These are phyloP conservation scores for Tortricodes alternella DNA, from an alignment of 2,888 invertebrate genomes.

Conservation along the genomic window DNA sequence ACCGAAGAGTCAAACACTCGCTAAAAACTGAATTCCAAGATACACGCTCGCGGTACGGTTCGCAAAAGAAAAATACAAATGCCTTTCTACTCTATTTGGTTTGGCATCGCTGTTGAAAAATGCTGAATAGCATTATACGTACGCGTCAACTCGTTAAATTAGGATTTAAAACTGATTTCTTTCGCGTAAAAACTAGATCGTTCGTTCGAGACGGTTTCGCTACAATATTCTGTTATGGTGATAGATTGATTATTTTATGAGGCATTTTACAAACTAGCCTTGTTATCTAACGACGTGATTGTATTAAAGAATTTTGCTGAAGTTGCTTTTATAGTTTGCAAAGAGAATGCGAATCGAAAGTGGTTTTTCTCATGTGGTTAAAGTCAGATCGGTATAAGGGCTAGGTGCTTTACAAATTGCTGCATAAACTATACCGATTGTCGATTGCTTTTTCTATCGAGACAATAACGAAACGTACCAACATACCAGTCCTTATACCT, in stretches of 20 bases:
- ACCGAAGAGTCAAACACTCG: constrained; percentile 50
- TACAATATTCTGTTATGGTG: constrained; percentile 39
- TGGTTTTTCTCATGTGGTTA: too few relatives aligned
- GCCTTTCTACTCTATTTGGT: constrained; percentile 51
- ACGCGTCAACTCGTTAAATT: constrained; percentile 60
- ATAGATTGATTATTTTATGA: constrained; percentile 35
- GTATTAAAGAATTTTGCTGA: background rate
- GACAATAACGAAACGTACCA: too few relatives aligned
- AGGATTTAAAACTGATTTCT: constrained; percentile 52
- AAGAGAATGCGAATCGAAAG: too few relatives aligned
- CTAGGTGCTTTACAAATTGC: too few relatives aligned
- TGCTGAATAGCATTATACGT: constrained; percentile 53
- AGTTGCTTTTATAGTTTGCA: too few relatives aligned
- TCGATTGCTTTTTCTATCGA: background rate
- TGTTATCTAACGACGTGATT: background rate
- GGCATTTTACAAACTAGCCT: constrained; percentile 40
- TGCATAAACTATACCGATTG: too few relatives aligned
- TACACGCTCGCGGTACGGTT: constrained; percentile 49
- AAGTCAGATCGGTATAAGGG: too few relatives aligned
- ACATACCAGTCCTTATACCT: too few relatives aligned
- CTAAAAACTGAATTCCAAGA: constrained; percentile 67
- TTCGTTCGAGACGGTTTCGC: constrained; percentile 33
- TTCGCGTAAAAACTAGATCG: constrained; percentile 49
- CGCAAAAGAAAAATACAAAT: constrained; percentile 59
- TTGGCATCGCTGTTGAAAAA: constrained; percentile 55